A percentile compares a stretch with the other conserved stretches of the same genome.
Conservation (phyloP, 2,113 vertebrate genomes). For the Aldabrachelys gigantea region DNA sequence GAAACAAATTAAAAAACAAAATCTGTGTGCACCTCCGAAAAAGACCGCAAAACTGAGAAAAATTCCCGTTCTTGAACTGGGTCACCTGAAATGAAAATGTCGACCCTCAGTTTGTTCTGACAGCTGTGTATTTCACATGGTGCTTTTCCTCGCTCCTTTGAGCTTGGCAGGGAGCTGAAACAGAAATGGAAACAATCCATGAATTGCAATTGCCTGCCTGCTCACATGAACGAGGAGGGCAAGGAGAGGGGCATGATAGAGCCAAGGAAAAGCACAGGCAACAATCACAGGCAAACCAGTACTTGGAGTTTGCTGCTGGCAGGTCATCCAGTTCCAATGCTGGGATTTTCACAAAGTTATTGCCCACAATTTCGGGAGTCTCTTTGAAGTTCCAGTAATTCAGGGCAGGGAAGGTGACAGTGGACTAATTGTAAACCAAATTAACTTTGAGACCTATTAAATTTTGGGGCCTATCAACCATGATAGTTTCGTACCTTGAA, state of each 20-base stretch:
- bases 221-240: not conserved
- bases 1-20: not conserved
- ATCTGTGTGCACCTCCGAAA: not conserved
- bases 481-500: not conserved
- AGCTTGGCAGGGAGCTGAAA: constrained; percentile 3
- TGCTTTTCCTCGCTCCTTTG: constrained; percentile 18
- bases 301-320: not conserved
- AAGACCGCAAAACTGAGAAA: not conserved
- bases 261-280: fast-evolving
- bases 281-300: not conserved
- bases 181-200: constrained; percentile 10
- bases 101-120: not conserved
- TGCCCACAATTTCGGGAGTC: not conserved
- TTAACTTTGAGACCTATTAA: not conserved
- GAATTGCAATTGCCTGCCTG: not conserved
- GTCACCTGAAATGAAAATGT: not conserved
- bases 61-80: not conserved
- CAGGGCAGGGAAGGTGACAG: not conserved
- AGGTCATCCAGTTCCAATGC: not conserved
- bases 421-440: not conserved
- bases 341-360: not conserved
- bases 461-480: not conserved
- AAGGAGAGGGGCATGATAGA: not conserved
- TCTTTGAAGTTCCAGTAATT: not conserved
- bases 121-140: constrained; percentile 32